phyloP scores from a whole-genome alignment of 2,888 invertebrate species.

The Calliphora vomitoria region DNA sequence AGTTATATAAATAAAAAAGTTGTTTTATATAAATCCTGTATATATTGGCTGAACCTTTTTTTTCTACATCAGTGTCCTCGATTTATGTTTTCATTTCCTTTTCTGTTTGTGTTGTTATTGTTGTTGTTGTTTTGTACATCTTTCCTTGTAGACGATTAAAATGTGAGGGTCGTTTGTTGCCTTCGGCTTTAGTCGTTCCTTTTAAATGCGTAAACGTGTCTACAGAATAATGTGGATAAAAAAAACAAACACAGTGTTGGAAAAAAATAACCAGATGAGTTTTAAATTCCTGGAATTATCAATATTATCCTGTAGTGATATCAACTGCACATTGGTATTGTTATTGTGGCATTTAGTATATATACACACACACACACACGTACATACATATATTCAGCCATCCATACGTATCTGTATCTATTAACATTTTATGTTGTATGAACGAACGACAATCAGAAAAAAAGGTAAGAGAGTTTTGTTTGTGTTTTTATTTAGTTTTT shows the following conservation, averaged over 20 bases:
- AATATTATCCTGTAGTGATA: conserved; percentile 71
- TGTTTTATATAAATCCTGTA: conserved; percentile 9
- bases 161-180: conserved; percentile 68
- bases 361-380: not conserved
- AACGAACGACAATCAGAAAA: conserved; percentile 2
- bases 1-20: too few relatives aligned
- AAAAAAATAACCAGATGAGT: conserved; percentile 61
- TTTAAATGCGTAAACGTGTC: conserved; percentile 71
- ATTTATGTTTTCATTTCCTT: conserved; percentile 67
- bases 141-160: conserved; percentile 34
- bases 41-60: conserved; percentile 15
- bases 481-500: conserved; percentile 29
- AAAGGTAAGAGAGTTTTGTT: conserved; percentile 36
- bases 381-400: not conserved
- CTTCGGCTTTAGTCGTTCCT: conserved; percentile 67
- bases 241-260: conserved; percentile 13
- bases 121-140: conserved; percentile 35
- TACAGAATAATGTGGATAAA: conserved; percentile 15
- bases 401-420: conserved; percentile 22
- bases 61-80: conserved; percentile 63
- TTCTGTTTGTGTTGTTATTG: conserved; percentile 44
- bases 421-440: not conserved
- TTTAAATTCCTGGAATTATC: conserved; percentile 72
- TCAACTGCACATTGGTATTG: conserved; percentile 50
- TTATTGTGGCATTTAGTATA: conserved; percentile 2